Percentiles rank a stretch among this genome's conserved stretches.
These are phyloP conservation scores for Cyrtorhinus lividipennis DNA, from an alignment of 1,140 invertebrate species.

Conservation along the genomic window DNA sequence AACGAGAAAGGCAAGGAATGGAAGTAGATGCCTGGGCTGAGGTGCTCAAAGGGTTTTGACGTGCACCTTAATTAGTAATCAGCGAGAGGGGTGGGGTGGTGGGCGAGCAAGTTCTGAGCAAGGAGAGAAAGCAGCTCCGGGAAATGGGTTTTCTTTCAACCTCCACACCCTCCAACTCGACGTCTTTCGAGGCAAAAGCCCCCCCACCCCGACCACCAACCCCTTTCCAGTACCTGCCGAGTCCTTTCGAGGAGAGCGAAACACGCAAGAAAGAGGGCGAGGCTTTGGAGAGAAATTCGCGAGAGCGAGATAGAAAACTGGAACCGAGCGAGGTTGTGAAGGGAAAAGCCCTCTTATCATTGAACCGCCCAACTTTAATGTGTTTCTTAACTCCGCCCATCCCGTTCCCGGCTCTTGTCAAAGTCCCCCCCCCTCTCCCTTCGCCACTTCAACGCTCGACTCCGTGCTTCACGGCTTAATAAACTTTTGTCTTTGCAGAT, in stretches of 20 bases:
- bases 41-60: slow-evolving; percentile 11
- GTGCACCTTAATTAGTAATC: slow-evolving; percentile 14
- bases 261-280: not conserved
- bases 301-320: not conserved
- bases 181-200: not conserved
- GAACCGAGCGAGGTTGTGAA: not conserved
- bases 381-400: slow-evolving; percentile 13
- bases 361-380: slow-evolving; percentile 14
- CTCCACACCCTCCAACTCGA: not conserved
- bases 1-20: not conserved
- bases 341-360: slow-evolving; percentile 10
- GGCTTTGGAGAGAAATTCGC: not conserved
- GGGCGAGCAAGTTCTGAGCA: not conserved
- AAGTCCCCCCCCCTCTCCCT: not conserved
- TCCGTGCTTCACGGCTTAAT: slow-evolving; percentile 10
- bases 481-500: slow-evolving; percentile 12
- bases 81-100: slow-evolving; percentile 1
- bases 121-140: not conserved
- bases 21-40: not conserved
- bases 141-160: slow-evolving; percentile 13
- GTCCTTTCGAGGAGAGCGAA: no score
- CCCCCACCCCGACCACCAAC: not conserved
- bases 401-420: not conserved
- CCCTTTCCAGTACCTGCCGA: not conserved
- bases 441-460: no score